phyloP scores from a whole-genome alignment of 2,888 invertebrate genomes.

The Pollenia amentaria region DNA sequence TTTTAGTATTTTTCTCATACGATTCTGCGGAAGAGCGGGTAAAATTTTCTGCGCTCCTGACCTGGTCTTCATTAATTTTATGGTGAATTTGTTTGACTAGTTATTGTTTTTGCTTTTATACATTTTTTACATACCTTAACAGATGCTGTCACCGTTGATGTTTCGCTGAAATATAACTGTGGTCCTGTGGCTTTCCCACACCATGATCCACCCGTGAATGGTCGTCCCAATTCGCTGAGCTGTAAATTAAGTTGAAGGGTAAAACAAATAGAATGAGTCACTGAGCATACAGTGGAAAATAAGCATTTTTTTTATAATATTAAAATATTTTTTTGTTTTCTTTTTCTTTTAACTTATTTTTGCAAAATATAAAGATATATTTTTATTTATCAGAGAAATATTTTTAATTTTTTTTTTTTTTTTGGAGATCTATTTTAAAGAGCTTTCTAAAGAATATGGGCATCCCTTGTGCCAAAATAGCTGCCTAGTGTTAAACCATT shows the following conservation, averaged over 20 bases:
- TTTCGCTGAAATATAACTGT: conserved; percentile 95
- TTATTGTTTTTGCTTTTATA: conserved; percentile 16
- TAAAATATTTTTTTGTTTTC: conserved; percentile 17
- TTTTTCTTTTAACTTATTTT: not conserved
- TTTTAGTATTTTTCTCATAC: not conserved
- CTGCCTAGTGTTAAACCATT: too few species aligned
- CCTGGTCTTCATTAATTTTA: conserved; percentile 18
- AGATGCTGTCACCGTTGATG: conserved; percentile 94
- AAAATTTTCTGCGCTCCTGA: not conserved
- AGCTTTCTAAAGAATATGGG: too few species aligned
- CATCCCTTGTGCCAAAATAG: too few species aligned
- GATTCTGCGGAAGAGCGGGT: not conserved
- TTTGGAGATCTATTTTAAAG: too few species aligned
- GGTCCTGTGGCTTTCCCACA: conserved; percentile 93
- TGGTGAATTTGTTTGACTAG: not conserved
- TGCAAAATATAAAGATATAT: not conserved
- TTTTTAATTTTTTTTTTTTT: too few species aligned
- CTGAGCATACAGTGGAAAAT: not conserved
- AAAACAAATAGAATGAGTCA: conserved; percentile 57
- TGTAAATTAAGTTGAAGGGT: conserved; percentile 83
- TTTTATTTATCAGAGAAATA: not conserved
- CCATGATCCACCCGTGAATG: conserved; percentile 96
- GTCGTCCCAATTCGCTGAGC: conserved; percentile 93
- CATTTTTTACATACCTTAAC: conserved; percentile 87
- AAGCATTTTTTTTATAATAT: conserved; percentile 34